These are phyloP conservation scores for Dasyornis broadbenti DNA, from an alignment of 2,113 vertebrate species.

Conservation along the genomic window DNA sequence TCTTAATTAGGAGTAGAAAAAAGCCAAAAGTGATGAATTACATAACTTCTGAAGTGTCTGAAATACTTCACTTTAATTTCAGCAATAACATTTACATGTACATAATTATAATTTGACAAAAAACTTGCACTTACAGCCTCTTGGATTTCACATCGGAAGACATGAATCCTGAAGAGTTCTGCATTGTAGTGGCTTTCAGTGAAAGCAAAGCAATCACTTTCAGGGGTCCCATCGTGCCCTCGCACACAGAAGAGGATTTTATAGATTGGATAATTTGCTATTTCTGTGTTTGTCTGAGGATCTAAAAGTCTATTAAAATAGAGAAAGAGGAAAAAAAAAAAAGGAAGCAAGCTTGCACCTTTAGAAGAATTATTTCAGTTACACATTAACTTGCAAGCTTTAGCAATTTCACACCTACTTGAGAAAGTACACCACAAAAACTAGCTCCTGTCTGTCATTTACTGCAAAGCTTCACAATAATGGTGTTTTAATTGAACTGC, in stretches of 20 bases:
- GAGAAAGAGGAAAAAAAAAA: neutral
- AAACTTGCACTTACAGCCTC: conserved; percentile 86
- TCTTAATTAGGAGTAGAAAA: neutral
- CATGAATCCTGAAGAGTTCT: conserved; percentile 98
- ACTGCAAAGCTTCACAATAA: neutral
- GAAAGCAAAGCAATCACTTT: conserved; percentile 98
- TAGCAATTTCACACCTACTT: neutral
- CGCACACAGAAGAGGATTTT: conserved; percentile 98
- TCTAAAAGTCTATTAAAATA: conserved; percentile 84
- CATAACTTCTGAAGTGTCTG: neutral
- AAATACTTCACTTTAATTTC: neutral
- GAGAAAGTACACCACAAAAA: neutral
- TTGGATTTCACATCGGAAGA: conserved; percentile 97
- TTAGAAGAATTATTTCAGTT: neutral
- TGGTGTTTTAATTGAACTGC: neutral
- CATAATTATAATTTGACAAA: neutral
- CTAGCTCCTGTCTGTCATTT: neutral
- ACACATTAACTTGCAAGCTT: neutral
- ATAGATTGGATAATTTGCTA: conserved; percentile 97
- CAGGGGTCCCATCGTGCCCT: conserved; percentile 91
- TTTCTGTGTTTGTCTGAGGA: conserved; percentile 90
- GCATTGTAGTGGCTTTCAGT: conserved; percentile 98
- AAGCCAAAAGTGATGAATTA: neutral
- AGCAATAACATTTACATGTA: neutral
- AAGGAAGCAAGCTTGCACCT: neutral